Percentiles rank a stretch among this genome's conserved stretches.
phyloP scores from a whole-genome alignment of 2,797 vertebrate genomes.

The Telmatherina bonti region DNA sequence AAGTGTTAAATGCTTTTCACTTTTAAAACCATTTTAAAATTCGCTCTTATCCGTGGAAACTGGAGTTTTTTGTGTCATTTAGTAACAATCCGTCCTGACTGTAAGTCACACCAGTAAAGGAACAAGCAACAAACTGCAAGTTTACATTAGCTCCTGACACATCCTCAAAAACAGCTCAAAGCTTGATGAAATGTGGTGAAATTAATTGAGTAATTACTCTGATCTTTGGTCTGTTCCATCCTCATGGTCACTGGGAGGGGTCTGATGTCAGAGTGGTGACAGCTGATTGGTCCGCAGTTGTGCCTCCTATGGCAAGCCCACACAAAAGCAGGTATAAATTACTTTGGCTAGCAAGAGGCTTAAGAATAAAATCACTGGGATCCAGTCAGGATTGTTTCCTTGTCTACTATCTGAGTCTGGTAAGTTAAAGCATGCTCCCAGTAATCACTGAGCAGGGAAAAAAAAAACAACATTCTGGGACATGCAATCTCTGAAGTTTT shows the following conservation, averaged over 20 bases:
- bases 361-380: not conserved
- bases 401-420: conserved; percentile 31
- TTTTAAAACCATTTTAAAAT: too few species aligned
- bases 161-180: not conserved
- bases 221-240: conserved; percentile 32
- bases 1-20: too few species aligned
- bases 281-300: conserved; percentile 63
- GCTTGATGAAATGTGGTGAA: not conserved
- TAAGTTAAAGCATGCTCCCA: conserved; percentile 23
- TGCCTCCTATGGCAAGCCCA: conserved; percentile 52
- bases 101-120: not conserved
- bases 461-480: not conserved
- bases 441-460: not conserved
- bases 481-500: too few species aligned
- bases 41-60: not conserved
- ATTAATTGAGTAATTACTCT: not conserved
- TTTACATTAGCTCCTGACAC: not conserved
- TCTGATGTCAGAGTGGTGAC: conserved; percentile 5
- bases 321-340: conserved; percentile 48
- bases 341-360: not conserved
- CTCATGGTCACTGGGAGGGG: conserved; percentile 30
- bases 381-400: not conserved
- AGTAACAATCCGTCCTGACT: not conserved
- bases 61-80: not conserved
- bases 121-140: not conserved